Conservation (phyloP, 30 jellyfish, hydroid and myxozoan genomes). For the Aurelia coerulea region DNA sequence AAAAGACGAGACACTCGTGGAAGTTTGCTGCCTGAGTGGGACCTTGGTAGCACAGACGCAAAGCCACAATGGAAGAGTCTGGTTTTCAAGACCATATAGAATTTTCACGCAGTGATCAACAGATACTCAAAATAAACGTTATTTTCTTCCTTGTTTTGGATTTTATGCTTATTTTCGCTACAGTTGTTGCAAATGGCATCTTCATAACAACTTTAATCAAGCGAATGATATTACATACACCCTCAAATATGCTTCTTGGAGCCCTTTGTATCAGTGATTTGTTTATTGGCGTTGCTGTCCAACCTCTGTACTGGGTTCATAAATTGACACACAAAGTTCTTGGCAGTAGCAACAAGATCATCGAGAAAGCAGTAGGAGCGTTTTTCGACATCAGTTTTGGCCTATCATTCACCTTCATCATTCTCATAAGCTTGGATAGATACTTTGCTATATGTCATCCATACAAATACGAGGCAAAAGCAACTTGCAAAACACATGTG, state of each 20-base stretch:
- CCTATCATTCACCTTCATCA: slow-evolving; percentile 16
- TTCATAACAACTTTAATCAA: slow-evolving; percentile 8
- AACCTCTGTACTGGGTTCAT: slow-evolving; percentile 11
- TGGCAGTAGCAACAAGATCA: neutral
- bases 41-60: too few relatives aligned
- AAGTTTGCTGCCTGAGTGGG: too few relatives aligned
- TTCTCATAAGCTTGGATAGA: slow-evolving; percentile 37
- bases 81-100: too few relatives aligned
- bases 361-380: neutral
- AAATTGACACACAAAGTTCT: neutral
- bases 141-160: neutral
- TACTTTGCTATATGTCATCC: slow-evolving; percentile 50
- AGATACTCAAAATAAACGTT: neutral
- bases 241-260: slow-evolving; percentile 44
- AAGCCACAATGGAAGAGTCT: too few relatives aligned
- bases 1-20: too few relatives aligned
- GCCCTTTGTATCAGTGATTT: slow-evolving; percentile 33
- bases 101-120: too few relatives aligned
- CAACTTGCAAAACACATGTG: slow-evolving; percentile 34
- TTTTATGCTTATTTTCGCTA: slow-evolving; percentile 4
- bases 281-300: slow-evolving; percentile 7
- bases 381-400: slow-evolving; percentile 30
- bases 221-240: slow-evolving; percentile 20
- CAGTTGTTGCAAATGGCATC: slow-evolving; percentile 1
- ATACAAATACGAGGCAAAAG: slow-evolving; percentile 24